These are phyloP conservation scores for Cordilura impudica DNA, from an alignment of 2,888 invertebrate species.

Conservation along the genomic window DNA sequence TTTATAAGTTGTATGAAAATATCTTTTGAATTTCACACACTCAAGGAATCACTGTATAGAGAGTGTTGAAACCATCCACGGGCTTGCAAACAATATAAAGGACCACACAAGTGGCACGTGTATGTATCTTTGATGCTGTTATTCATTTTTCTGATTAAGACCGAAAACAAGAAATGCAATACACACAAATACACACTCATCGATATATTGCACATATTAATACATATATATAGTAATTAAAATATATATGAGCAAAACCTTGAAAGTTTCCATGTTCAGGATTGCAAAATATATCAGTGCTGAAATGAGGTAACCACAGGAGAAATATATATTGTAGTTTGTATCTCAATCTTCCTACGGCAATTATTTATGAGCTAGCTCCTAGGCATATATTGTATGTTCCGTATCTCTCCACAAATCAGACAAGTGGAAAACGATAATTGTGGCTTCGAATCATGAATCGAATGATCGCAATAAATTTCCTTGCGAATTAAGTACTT, in stretches of 20 bases:
- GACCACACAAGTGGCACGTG: constrained; percentile 12
- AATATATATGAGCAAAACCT: background rate
- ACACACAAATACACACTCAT: background rate
- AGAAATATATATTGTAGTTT: too few species aligned
- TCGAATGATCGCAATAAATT: too few species aligned
- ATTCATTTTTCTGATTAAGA: background rate
- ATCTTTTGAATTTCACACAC: background rate
- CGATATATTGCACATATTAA: background rate
- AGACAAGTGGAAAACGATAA: too few species aligned
- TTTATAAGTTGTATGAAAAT: background rate
- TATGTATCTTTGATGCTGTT: background rate
- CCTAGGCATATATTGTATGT: too few species aligned
- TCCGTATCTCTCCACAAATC: too few species aligned
- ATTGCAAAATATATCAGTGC: background rate
- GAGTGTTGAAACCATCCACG: background rate
- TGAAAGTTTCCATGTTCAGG: background rate
- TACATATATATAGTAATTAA: background rate
- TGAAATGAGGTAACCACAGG: too few species aligned
- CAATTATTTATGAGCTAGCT: too few species aligned
- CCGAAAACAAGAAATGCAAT: constrained; percentile 1
- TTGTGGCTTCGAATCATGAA: too few species aligned
- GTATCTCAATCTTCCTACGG: too few species aligned
- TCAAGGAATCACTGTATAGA: background rate
- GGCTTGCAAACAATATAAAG: background rate
- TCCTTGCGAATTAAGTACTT: too few species aligned